phyloP scores from a whole-genome alignment of 2,797 vertebrate genomes.

The Huso huso region DNA sequence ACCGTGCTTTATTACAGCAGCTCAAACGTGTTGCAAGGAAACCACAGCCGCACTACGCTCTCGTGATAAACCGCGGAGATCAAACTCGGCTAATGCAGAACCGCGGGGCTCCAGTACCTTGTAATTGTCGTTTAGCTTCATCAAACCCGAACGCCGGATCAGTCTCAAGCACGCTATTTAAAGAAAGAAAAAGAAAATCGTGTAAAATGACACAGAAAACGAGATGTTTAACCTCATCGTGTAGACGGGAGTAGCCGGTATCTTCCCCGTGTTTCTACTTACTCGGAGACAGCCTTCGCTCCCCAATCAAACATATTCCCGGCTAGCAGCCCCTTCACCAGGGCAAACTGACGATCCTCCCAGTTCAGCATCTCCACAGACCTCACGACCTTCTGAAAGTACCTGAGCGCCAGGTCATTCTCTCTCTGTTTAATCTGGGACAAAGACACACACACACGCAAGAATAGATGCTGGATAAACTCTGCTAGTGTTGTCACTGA shows the following conservation, averaged over 20 bases:
- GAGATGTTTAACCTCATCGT: no score
- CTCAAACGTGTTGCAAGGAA: no score
- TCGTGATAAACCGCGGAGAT: no score
- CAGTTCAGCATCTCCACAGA: constrained; percentile 80
- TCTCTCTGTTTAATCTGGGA: constrained; percentile 88
- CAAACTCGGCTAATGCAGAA: no score
- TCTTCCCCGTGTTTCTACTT: constrained; percentile 43
- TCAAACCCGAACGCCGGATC: constrained; percentile 93
- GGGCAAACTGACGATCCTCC: constrained; percentile 89
- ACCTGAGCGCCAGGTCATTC: constrained; percentile 84
- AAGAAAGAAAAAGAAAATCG: background rate
- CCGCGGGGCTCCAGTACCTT: constrained; percentile 61
- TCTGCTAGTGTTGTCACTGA: background rate
- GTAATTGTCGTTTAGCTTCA: constrained; percentile 83
- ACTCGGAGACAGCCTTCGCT: constrained; percentile 95
- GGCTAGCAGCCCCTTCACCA: constrained; percentile 86
- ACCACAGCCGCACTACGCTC: no score
- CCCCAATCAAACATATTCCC: constrained; percentile 99
- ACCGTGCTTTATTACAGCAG: no score
- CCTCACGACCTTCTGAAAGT: constrained; percentile 76
- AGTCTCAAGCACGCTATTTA: constrained; percentile 79
- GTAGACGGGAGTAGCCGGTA: no score
- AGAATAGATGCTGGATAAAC: background rate
- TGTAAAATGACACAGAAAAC: background rate
- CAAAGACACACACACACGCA: constrained; percentile 17